Percentiles rank a stretch among this genome's conserved stretches.
Evolutionary conservation across 1,140 invertebrate species (phyloP).

Genomic region (Manduca sexta): DNA sequence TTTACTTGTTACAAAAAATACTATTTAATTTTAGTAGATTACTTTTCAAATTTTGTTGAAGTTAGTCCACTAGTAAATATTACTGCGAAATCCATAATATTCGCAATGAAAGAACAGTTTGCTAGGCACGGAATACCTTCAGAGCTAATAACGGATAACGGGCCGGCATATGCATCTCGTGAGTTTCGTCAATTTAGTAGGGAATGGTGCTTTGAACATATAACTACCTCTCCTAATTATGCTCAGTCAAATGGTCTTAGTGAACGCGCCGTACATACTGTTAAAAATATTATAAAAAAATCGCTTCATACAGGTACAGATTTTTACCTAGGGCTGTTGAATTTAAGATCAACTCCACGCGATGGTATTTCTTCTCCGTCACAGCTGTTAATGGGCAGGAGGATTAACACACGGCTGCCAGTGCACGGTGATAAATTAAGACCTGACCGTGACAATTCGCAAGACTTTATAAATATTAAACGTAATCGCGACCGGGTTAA

Average conservation of each 20-base stretch:
- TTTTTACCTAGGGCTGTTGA: constrained; percentile 7
- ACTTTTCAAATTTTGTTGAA: constrained; percentile 26
- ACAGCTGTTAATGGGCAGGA: neutral
- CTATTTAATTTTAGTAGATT: constrained; percentile 17
- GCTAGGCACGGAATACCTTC: constrained; percentile 43
- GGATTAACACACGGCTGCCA: neutral
- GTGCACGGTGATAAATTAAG: neutral
- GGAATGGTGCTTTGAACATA: constrained; percentile 50
- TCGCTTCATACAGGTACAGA: constrained; percentile 7
- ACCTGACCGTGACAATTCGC: neutral
- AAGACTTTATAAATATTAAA: neutral
- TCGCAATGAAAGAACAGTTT: constrained; percentile 35
- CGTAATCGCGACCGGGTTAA: neutral
- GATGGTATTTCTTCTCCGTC: neutral
- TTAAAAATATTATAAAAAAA: constrained; percentile 48
- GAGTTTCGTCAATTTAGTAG: constrained; percentile 53
- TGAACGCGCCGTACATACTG: constrained; percentile 45
- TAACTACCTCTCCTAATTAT: constrained; percentile 45
- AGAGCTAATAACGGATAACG: constrained; percentile 49
- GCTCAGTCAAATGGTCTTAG: constrained; percentile 48
- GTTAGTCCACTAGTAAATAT: constrained; percentile 13
- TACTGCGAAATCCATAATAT: constrained; percentile 3
- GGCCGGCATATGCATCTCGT: constrained; percentile 43
- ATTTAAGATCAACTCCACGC: neutral
- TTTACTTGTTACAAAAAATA: constrained; percentile 14